phyloP scores from a whole-genome alignment of 1,140 invertebrate genomes.

The Drosophila equinoxialis region DNA sequence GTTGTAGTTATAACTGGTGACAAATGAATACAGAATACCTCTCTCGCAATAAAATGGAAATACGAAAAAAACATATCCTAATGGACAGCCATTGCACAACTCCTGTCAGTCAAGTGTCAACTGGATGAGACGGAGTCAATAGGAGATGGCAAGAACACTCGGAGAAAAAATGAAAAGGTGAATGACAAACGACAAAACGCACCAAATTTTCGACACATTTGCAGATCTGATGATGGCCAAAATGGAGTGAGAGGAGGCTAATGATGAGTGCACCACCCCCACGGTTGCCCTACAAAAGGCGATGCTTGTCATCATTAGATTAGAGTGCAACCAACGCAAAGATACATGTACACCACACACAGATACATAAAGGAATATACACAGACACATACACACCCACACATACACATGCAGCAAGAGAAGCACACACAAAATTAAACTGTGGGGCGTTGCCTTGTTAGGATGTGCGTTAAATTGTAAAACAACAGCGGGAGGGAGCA shows the following conservation, averaged over 20 bases:
- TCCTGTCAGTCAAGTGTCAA: slow-evolving; percentile 30
- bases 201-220: slow-evolving; percentile 58
- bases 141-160: not conserved
- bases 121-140: slow-evolving; percentile 43
- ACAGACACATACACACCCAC: not conserved
- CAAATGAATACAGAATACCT: too few relatives aligned
- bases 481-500: slow-evolving; percentile 52
- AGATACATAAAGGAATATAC: slow-evolving; percentile 1
- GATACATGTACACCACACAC: slow-evolving; percentile 20
- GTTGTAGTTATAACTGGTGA: too few relatives aligned
- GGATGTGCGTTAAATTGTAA: slow-evolving; percentile 82
- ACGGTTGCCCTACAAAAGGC: slow-evolving; percentile 31
- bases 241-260: not conserved
- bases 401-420: slow-evolving; percentile 9
- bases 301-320: slow-evolving; percentile 77
- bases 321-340: slow-evolving; percentile 56
- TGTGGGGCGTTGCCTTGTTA: slow-evolving; percentile 73
- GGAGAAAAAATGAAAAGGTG: slow-evolving; percentile 4
- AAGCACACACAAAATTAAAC: slow-evolving; percentile 71
- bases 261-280: slow-evolving; percentile 13
- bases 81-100: slow-evolving; percentile 1
- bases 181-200: slow-evolving; percentile 39
- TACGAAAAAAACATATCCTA: too few relatives aligned
- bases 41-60: too few relatives aligned
- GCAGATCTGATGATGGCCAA: slow-evolving; percentile 21